Evolutionary conservation across 1,140 invertebrate genomes (phyloP).

Genomic region (Dendroctonus ponderosae): DNA sequence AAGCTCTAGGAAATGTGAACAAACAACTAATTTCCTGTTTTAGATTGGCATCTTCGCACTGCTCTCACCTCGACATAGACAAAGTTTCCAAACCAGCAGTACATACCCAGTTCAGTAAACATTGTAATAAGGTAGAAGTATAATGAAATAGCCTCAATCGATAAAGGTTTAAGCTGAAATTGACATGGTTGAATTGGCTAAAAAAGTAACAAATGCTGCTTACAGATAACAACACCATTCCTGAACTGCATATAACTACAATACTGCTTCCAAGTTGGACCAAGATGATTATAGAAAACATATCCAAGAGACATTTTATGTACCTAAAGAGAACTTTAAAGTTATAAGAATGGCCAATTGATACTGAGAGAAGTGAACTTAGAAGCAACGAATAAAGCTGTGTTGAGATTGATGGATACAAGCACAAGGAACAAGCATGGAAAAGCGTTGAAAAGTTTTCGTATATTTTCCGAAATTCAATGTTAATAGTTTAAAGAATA

Average conservation of each 20-base stretch:
- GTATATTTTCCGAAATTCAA: too few species aligned
- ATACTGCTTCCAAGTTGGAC: slow-evolving; percentile 43
- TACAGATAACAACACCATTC: slow-evolving; percentile 35
- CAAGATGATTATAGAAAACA: slow-evolving; percentile 42
- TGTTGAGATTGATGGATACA: too few species aligned
- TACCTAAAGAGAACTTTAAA: slow-evolving; percentile 35
- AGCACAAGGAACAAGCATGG: too few species aligned
- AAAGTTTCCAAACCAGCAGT: slow-evolving; percentile 47
- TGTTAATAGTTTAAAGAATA: too few species aligned
- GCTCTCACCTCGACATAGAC: slow-evolving; percentile 35
- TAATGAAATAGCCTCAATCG: slow-evolving; percentile 20
- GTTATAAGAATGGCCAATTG: too few species aligned
- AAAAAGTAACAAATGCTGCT: neutral
- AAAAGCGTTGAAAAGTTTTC: too few species aligned
- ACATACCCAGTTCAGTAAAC: slow-evolving; percentile 44
- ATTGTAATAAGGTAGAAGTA: slow-evolving; percentile 34
- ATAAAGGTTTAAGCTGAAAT: slow-evolving; percentile 15
- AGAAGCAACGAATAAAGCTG: too few species aligned
- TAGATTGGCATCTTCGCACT: too few species aligned
- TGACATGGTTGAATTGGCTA: neutral
- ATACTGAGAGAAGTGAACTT: too few species aligned
- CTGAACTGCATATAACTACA: slow-evolving; percentile 43
- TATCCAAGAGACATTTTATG: slow-evolving; percentile 35
- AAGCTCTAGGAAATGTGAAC: slow-evolving; percentile 34
- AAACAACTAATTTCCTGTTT: too few species aligned